phyloP scores from a whole-genome alignment of 1,140 invertebrate species.

The Drosophila nikananu region DNA sequence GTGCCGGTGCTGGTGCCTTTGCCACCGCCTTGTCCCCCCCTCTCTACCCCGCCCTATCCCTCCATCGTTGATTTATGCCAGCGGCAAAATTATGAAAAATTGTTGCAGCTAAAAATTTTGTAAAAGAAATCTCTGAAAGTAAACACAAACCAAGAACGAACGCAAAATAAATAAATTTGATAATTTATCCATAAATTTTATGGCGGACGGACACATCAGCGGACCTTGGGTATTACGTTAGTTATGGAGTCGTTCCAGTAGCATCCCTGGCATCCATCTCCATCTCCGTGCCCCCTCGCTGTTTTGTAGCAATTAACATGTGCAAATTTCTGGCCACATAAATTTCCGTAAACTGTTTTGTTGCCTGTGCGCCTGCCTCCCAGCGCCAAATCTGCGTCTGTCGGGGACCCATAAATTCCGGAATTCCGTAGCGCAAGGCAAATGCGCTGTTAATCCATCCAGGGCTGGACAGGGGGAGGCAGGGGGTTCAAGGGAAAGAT shows the following conservation, averaged over 20 bases:
- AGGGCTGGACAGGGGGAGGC: not conserved
- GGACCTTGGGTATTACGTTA: conserved; percentile 31
- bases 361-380: conserved; percentile 2
- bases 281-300: not conserved
- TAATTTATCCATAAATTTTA: conserved; percentile 77
- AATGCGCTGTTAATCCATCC: not conserved
- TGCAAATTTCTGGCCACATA: conserved; percentile 56
- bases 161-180: conserved; percentile 66
- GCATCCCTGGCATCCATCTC: conserved; percentile 9
- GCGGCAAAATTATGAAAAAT: conserved; percentile 81
- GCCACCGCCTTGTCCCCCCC: not conserved
- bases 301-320: conserved; percentile 60
- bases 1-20: conserved; percentile 3
- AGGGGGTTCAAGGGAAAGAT: not conserved
- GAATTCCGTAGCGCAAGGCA: conserved; percentile 9
- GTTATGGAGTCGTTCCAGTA: conserved; percentile 7
- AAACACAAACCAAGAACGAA: conserved; percentile 28
- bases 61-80: conserved; percentile 70
- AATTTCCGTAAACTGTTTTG: conserved; percentile 48
- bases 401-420: conserved; percentile 49
- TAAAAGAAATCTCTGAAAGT: conserved; percentile 45
- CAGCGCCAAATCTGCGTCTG: conserved; percentile 48
- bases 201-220: conserved; percentile 10
- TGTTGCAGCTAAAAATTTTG: conserved; percentile 62
- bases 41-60: not conserved